Evolutionary conservation across 2,113 vertebrate species (phyloP).

Genomic region (Nothoprocta perdicaria): DNA sequence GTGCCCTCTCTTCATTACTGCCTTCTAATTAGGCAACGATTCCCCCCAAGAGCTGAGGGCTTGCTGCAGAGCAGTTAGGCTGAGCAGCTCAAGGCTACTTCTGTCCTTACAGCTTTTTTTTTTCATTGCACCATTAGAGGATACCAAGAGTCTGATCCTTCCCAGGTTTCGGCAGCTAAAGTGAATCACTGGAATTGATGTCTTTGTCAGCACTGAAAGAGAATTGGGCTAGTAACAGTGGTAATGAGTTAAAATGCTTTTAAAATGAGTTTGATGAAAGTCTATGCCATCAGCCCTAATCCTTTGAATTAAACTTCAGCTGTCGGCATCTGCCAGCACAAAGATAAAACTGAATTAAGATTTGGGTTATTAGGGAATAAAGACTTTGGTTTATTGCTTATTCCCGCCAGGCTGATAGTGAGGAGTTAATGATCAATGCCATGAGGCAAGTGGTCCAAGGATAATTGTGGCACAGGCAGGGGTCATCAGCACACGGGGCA

Average conservation of each 20-base stretch:
- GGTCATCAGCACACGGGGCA: background rate
- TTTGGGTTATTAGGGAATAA: background rate
- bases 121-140: conserved; percentile 28
- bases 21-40: conserved; percentile 36
- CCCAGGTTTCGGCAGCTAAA: background rate
- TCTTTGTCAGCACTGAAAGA: background rate
- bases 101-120: background rate
- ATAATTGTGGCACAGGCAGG: background rate
- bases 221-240: background rate
- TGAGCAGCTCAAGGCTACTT: background rate
- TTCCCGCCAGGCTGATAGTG: background rate
- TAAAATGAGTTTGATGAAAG: conserved; percentile 13
- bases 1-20: conserved; percentile 22
- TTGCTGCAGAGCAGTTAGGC: background rate
- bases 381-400: background rate
- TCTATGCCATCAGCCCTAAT: background rate
- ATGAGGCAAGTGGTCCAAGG: background rate
- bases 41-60: background rate
- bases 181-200: background rate
- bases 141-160: conserved; percentile 20
- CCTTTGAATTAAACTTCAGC: conserved; percentile 12
- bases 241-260: conserved; percentile 39
- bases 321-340: background rate
- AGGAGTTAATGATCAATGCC: background rate
- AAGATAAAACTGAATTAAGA: background rate